These are phyloP conservation scores for Dorcus hopei DNA, from an alignment of 2,888 invertebrate genomes.

Conservation along the genomic window DNA sequence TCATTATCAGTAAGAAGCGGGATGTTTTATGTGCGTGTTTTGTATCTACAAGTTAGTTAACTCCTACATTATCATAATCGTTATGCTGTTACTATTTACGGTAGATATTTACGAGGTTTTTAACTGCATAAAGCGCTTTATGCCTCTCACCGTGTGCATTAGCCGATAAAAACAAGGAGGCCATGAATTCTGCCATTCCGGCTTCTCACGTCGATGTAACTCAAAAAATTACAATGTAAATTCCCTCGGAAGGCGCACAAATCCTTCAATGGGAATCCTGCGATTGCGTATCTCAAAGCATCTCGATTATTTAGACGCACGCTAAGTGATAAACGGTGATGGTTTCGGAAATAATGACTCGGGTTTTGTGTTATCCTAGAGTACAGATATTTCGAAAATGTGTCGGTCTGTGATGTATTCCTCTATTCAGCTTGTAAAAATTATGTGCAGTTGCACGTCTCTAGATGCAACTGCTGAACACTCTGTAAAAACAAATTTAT, in stretches of 20 bases:
- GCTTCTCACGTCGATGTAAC: not conserved
- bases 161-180: not conserved
- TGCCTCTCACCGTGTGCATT: not conserved
- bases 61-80: too few species aligned
- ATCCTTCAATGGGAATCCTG: not conserved
- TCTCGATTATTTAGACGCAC: conserved; percentile 3
- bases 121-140: not conserved
- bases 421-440: too few species aligned
- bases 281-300: not conserved
- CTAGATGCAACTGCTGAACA: too few species aligned
- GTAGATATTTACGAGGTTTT: not conserved
- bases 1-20: too few species aligned
- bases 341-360: not conserved
- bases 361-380: too few species aligned
- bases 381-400: too few species aligned
- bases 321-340: not conserved
- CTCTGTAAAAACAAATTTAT: too few species aligned
- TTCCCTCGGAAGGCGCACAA: not conserved
- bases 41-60: too few species aligned
- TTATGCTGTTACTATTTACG: not conserved
- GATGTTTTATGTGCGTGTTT: too few species aligned
- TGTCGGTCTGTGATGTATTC: too few species aligned
- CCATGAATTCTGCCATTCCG: not conserved
- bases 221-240: not conserved
- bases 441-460: too few species aligned